These are phyloP conservation scores for Gasterosteus nipponicus DNA, from an alignment of 2,113 vertebrate genomes.

Conservation along the genomic window DNA sequence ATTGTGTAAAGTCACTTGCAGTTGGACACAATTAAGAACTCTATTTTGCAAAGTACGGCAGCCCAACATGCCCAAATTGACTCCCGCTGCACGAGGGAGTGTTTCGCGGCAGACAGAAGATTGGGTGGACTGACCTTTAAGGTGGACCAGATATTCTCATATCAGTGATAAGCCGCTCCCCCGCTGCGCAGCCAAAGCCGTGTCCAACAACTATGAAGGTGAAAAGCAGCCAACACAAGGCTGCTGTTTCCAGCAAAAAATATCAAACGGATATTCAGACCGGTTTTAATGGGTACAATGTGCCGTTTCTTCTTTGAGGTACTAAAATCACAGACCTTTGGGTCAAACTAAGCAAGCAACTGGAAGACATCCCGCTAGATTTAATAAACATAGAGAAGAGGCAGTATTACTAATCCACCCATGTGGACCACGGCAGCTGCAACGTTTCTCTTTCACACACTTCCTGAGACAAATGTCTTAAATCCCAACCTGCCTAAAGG, in stretches of 20 bases:
- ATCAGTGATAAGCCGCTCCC: background rate
- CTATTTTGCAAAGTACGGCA: background rate
- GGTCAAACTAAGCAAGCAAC: background rate
- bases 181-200: background rate
- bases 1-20: background rate
- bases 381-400: background rate
- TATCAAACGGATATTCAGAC: background rate
- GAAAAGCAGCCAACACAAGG: too few relatives aligned
- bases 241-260: too few relatives aligned
- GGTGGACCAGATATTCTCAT: background rate
- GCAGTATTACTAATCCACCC: background rate
- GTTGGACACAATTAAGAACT: background rate
- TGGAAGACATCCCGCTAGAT: background rate
- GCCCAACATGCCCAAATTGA: background rate
- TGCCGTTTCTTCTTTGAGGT: background rate
- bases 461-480: background rate
- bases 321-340: background rate
- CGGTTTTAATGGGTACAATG: background rate
- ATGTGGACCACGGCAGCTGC: background rate
- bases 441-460: conserved; percentile 2
- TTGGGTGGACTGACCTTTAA: background rate
- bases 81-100: background rate
- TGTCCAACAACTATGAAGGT: background rate
- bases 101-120: background rate
- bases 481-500: conserved; percentile 11